phyloP scores from a whole-genome alignment of 53 echinoderm and acorn worm species.

The Arbacia lixula region DNA sequence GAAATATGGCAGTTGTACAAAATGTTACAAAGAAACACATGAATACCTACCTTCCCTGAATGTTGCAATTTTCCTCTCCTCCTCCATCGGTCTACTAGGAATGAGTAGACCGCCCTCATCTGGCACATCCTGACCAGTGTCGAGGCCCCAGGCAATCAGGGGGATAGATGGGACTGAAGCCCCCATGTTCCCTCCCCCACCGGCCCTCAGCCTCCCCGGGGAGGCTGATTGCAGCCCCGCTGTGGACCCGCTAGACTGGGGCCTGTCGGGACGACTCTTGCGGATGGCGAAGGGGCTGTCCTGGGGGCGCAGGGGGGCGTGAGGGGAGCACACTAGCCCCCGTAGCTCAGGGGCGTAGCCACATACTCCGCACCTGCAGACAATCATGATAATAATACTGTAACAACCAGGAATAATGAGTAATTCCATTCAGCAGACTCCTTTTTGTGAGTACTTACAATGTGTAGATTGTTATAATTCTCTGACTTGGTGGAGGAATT shows the following conservation, averaged over 20 bases:
- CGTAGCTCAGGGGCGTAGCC: slow-evolving; percentile 21
- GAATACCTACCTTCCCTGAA: slow-evolving; percentile 3
- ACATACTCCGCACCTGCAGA: slow-evolving; percentile 27
- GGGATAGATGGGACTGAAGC: slow-evolving; percentile 16
- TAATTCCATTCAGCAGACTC: too few relatives aligned
- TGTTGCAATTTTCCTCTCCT: neutral
- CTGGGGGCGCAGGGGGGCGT: slow-evolving; percentile 20
- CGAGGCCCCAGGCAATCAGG: slow-evolving; percentile 19
- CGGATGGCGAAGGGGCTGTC: slow-evolving; percentile 44
- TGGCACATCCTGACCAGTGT: neutral
- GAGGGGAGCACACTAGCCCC: slow-evolving; percentile 10
- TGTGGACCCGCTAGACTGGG: neutral
- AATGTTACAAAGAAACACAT: too few relatives aligned
- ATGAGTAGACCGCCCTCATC: too few relatives aligned
- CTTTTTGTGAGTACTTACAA: too few relatives aligned
- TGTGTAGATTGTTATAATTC: too few relatives aligned
- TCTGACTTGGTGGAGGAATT: too few relatives aligned
- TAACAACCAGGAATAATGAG: too few relatives aligned
- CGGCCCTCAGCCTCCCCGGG: too few relatives aligned
- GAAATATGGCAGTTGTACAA: too few relatives aligned
- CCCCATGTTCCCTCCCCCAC: neutral
- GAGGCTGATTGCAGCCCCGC: too few relatives aligned
- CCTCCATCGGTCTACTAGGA: slow-evolving; percentile 4
- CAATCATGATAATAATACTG: too few relatives aligned
- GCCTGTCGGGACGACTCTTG: neutral